Conservation (phyloP, 2,888 invertebrate species). For the Drosophila paranaensis region DNA sequence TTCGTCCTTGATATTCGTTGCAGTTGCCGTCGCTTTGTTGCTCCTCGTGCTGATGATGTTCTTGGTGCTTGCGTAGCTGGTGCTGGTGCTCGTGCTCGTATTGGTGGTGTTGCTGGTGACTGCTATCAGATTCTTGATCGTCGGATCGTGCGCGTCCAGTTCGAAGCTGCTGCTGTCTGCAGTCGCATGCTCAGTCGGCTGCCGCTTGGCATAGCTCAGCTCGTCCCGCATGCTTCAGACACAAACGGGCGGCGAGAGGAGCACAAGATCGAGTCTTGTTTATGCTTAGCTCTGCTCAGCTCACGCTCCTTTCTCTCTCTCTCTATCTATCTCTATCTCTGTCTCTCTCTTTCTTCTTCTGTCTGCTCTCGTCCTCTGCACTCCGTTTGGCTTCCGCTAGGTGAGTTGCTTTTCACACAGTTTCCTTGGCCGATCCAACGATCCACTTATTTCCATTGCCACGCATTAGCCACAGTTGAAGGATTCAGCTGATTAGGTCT, state of each 20-base stretch:
- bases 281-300: not conserved
- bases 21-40: conserved; percentile 4
- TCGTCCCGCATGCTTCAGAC: conserved; percentile 57
- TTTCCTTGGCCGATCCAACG: conserved; percentile 44
- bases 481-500: conserved; percentile 26
- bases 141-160: conserved; percentile 66
- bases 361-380: conserved; percentile 4
- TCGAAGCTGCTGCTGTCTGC: conserved; percentile 73
- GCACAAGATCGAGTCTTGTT: not conserved
- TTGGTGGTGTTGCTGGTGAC: conserved; percentile 1
- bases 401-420: conserved; percentile 45
- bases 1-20: conserved; percentile 47
- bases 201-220: conserved; percentile 54
- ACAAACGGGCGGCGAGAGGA: not conserved
- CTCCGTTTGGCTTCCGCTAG: conserved; percentile 25
- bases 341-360: conserved; percentile 1
- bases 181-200: conserved; percentile 62
- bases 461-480: conserved; percentile 36
- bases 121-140: conserved; percentile 3
- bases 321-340: not conserved
- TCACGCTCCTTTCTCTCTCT: not conserved
- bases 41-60: conserved; percentile 1
- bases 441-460: conserved; percentile 67
- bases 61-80: conserved; percentile 4
- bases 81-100: conserved; percentile 6